A percentile compares a stretch with the other conserved stretches of the same genome.
phyloP scores from a whole-genome alignment of 2,797 vertebrate species.

The Crocidura indochinensis region DNA sequence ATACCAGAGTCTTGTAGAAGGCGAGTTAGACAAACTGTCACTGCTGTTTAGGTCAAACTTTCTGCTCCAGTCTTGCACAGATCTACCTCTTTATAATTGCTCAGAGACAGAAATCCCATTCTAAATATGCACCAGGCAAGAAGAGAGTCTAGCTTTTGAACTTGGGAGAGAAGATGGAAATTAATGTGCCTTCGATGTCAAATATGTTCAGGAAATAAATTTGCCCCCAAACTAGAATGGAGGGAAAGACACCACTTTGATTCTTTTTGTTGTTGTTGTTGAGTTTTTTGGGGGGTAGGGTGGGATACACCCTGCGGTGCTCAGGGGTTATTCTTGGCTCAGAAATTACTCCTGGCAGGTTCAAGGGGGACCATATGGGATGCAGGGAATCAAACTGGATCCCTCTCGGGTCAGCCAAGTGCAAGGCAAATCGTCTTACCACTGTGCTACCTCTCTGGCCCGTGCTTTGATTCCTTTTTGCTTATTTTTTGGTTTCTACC shows the following conservation, averaged over 20 bases:
- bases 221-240: not conserved
- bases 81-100: not conserved
- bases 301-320: too few species aligned
- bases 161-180: slow-evolving; percentile 6
- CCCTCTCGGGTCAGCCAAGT: too few species aligned
- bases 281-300: too few species aligned
- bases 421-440: too few species aligned
- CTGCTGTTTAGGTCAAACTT: not conserved
- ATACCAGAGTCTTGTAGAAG: not conserved
- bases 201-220: slow-evolving; percentile 33
- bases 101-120: not conserved
- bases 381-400: too few species aligned
- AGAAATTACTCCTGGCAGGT: too few species aligned
- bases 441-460: too few species aligned
- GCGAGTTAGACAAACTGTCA: not conserved
- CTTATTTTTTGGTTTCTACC: too few species aligned
- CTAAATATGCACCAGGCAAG: not conserved
- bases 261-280: not conserved
- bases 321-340: too few species aligned
- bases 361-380: too few species aligned
- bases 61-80: not conserved
- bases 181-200: slow-evolving; percentile 5
- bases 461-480: too few species aligned
- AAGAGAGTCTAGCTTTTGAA: not conserved
- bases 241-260: slow-evolving; percentile 20